These are phyloP conservation scores for Scelioninae gen. 1 DNA, from an alignment of 2,888 invertebrate species.

Conservation along the genomic window DNA sequence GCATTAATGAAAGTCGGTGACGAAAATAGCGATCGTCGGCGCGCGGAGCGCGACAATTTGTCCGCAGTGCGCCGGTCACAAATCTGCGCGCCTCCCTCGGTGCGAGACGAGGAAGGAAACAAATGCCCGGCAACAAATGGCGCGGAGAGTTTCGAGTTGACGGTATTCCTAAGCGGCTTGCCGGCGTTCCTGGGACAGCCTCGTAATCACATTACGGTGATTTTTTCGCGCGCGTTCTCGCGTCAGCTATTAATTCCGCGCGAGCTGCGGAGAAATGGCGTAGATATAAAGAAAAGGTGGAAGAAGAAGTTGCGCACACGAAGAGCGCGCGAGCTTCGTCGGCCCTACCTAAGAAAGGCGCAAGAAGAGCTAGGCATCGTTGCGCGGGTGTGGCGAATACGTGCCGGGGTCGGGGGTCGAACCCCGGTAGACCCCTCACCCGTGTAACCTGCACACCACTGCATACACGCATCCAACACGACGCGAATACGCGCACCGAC, in stretches of 20 bases:
- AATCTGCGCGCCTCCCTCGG: no score
- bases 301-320: constrained; percentile 40
- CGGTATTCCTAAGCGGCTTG: constrained; percentile 73
- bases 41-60: no score
- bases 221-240: constrained; percentile 79
- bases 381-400: constrained; percentile 84
- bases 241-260: constrained; percentile 83
- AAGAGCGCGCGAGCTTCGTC: no score
- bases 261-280: constrained; percentile 69
- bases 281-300: constrained; percentile 62
- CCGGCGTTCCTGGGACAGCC: no score
- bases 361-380: constrained; percentile 76
- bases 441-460: constrained; percentile 77
- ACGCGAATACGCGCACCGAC: constrained; percentile 22
- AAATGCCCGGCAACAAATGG: constrained; percentile 42
- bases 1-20: no score
- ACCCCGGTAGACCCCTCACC: constrained; percentile 79
- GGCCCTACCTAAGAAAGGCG: constrained; percentile 81
- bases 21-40: no score
- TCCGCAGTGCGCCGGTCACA: no score
- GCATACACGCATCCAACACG: constrained; percentile 68
- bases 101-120: constrained; percentile 32
- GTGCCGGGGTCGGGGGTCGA: constrained; percentile 84
- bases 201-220: constrained; percentile 82
- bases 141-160: no score